Base-by-base conservation (phyloP, 2,113 vertebrate species). In the Polypterus bichir region DNA sequence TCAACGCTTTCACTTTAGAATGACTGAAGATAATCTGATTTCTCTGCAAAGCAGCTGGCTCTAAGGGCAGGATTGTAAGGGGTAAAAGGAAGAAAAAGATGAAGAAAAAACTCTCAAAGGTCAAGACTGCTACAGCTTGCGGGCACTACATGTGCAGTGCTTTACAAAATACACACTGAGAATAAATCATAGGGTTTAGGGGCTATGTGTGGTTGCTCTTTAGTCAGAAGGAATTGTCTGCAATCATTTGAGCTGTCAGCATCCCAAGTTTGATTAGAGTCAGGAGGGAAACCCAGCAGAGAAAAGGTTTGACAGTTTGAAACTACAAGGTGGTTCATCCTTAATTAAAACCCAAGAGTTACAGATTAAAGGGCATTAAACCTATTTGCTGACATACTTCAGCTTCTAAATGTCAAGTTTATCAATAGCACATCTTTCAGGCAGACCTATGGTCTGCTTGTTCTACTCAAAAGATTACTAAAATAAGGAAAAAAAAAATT, bases 381-480 rank as follows among this genome's bases (percentile, higher is more conserved):
- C 44, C 51, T 44, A 59, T 62, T 64, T 64, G n/a, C 51, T 61
- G 66, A 70, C 66, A 60, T 57, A 60, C 59, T 65, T 59, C 59
- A 57, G 54, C 69, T 64, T 69, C 66, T 47, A 76, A 73, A 73
- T 76, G 71, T 76, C 71, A 73, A 60, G 62, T 63, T 59, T 64
- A 56, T 62, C 71, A 76, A 73, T 70, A 66, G 55, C 69, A 65
- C 62, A 49, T 53, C 54, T 59, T 51, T 27, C 45, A 11, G 10
- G 10, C 9, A 55, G 11, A 58, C 46, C 9, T 9, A 58, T 45
- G 44, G n/a, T 45, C 48, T n/a, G 48, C 65, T 62, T 61, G 11
- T 57, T 58, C 7, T 6, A n/a, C 46, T 57, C 49, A 44, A 59
- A 44, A 9, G 44, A 4, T 9, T 4, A 59, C 11, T 53, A 44